Evolutionary conservation across 2,797 vertebrate genomes (phyloP).

Genomic region (Enteromius afrohamiltoni): DNA sequence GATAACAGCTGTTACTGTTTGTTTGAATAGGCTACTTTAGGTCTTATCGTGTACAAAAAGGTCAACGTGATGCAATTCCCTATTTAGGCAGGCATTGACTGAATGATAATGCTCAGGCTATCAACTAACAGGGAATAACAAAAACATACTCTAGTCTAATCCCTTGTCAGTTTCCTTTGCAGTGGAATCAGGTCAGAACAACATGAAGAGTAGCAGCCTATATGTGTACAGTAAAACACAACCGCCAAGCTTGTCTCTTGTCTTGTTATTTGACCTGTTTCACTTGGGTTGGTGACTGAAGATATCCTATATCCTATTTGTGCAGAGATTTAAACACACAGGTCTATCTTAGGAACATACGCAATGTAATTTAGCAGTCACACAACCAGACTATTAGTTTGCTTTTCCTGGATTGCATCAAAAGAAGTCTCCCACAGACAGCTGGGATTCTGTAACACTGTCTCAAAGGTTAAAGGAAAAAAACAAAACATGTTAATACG

Average conservation of each 20-base stretch:
- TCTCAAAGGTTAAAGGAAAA: not conserved
- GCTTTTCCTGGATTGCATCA: not conserved
- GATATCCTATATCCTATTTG: not conserved
- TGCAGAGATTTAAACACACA: not conserved
- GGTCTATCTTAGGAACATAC: not conserved
- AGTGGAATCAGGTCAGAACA: constrained; percentile 9
- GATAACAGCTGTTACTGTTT: not conserved
- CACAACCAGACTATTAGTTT: not conserved
- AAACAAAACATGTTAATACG: constrained; percentile 4
- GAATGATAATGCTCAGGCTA: not conserved
- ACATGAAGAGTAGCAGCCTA: not conserved
- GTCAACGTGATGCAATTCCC: not conserved
- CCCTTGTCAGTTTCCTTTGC: not conserved
- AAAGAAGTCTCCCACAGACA: not conserved
- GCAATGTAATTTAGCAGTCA: not conserved
- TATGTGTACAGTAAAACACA: not conserved
- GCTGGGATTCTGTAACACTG: not conserved
- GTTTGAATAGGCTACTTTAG: not conserved
- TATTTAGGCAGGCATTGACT: not conserved
- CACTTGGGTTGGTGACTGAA: not conserved
- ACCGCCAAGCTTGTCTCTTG: not conserved
- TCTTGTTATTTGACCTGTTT: constrained; percentile 3
- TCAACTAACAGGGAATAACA: constrained; percentile 6
- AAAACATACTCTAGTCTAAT: constrained; percentile 11
- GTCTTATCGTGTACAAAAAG: not conserved